These are phyloP conservation scores for Quadroppia sp. DNA, from an alignment of 2,888 invertebrate species.

Conservation along the genomic window DNA sequence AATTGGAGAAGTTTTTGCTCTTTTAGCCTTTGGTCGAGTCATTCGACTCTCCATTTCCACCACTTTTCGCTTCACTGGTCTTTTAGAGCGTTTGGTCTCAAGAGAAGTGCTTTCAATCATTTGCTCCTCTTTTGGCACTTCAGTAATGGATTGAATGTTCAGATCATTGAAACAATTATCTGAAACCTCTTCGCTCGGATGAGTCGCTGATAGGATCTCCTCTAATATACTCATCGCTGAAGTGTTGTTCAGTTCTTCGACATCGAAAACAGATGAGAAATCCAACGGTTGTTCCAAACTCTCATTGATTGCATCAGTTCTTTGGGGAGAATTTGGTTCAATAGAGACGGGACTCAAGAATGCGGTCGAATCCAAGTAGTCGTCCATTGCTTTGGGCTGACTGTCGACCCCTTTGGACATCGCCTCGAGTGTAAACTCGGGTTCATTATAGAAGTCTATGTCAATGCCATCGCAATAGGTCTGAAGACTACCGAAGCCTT, in stretches of 20 bases:
- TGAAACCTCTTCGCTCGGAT: neutral
- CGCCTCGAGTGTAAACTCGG: constrained; percentile 22
- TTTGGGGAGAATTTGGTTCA: neutral
- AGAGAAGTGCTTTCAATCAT: neutral
- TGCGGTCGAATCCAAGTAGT: constrained; percentile 8
- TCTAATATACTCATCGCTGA: constrained; percentile 13
- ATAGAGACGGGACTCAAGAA: constrained; percentile 16
- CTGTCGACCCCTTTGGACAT: constrained; percentile 5
- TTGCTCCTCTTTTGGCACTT: neutral
- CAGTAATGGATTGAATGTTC: neutral
- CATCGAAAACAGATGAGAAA: neutral
- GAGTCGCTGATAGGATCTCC: neutral
- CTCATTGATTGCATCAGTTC: neutral
- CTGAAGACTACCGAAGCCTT: constrained; percentile 1
- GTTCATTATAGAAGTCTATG: constrained; percentile 9
- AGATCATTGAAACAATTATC: neutral
- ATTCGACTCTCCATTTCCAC: neutral
- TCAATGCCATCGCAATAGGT: neutral
- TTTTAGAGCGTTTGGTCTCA: neutral
- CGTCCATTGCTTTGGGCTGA: neutral
- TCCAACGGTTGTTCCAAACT: neutral
- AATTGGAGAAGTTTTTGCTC: neutral
- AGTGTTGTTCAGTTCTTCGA: neutral
- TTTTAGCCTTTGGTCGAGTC: neutral
- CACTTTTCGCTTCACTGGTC: neutral